Evolutionary conservation across 1,140 invertebrate species (phyloP).

Genomic region (Dendroctonus valens): DNA sequence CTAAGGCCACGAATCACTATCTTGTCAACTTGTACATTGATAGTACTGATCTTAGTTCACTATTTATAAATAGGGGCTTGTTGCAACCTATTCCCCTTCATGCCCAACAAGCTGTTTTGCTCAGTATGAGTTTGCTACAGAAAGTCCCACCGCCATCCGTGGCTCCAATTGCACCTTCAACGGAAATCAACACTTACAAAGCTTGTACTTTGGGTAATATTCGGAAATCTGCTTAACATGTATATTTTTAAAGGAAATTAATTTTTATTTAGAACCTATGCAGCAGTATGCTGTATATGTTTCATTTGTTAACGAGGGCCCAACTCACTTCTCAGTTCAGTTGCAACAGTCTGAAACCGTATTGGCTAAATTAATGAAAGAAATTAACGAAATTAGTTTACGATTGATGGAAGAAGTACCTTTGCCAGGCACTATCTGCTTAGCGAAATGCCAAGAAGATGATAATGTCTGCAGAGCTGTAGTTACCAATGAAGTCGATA

Average conservation of each 20-base stretch:
- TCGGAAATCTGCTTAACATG: background rate
- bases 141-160: conserved; percentile 18
- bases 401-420: conserved; percentile 61
- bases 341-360: conserved; percentile 57
- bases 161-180: conserved; percentile 17
- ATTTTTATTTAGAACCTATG: conserved; percentile 45
- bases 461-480: conserved; percentile 68
- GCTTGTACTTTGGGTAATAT: conserved; percentile 24
- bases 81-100: conserved; percentile 40
- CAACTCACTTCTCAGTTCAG: conserved; percentile 71
- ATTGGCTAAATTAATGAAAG: conserved; percentile 64
- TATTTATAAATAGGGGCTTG: conserved; percentile 35
- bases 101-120: conserved; percentile 40
- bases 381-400: conserved; percentile 60
- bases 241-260: background rate
- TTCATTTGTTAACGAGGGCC: conserved; percentile 74
- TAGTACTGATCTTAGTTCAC: conserved; percentile 28
- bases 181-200: conserved; percentile 41
- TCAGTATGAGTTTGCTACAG: conserved; percentile 38
- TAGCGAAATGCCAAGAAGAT: conserved; percentile 65
- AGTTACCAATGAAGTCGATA: conserved; percentile 63
- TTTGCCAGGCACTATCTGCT: conserved; percentile 67
- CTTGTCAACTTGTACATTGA: conserved; percentile 36
- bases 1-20: conserved; percentile 39
- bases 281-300: conserved; percentile 65